Evolutionary conservation across 2,113 vertebrate species (phyloP).

Genomic region (Sisor rabdophorus): DNA sequence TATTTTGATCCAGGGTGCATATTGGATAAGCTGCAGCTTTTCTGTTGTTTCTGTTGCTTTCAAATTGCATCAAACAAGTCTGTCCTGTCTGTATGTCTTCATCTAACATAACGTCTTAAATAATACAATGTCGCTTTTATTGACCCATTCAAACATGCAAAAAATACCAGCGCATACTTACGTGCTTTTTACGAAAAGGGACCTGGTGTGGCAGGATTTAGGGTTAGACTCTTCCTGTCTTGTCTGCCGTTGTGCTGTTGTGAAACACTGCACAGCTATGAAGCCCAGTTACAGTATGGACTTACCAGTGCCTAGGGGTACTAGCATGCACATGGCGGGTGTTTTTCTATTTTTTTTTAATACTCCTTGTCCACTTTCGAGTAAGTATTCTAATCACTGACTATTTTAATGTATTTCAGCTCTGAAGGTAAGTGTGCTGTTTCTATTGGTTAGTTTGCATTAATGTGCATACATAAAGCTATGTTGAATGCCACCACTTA

Average conservation of each 20-base stretch:
- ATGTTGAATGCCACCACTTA: not conserved
- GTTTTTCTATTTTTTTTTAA: slow-evolving; percentile 44
- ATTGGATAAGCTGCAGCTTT: slow-evolving; percentile 55
- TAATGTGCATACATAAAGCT: not conserved
- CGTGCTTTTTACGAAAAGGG: slow-evolving; percentile 60
- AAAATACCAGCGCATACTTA: slow-evolving; percentile 64
- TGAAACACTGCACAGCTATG: slow-evolving; percentile 72
- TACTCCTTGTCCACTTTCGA: slow-evolving; percentile 48
- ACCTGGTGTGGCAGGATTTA: slow-evolving; percentile 60
- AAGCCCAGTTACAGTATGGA: slow-evolving; percentile 80
- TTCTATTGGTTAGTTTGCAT: slow-evolving; percentile 2
- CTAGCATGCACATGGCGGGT: slow-evolving; percentile 70
- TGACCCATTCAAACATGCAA: slow-evolving; percentile 65
- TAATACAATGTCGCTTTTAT: slow-evolving; percentile 58
- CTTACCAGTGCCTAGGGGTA: slow-evolving; percentile 81
- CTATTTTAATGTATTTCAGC: slow-evolving; percentile 60
- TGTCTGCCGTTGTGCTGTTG: slow-evolving; percentile 81
- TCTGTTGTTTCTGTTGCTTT: slow-evolving; percentile 63
- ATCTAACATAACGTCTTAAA: slow-evolving; percentile 61
- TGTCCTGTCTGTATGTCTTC: slow-evolving; percentile 61
- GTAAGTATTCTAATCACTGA: slow-evolving; percentile 64
- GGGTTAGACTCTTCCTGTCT: slow-evolving; percentile 70
- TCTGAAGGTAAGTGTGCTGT: slow-evolving; percentile 61
- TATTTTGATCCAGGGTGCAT: slow-evolving; percentile 42
- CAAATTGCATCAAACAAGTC: slow-evolving; percentile 60